phyloP scores from a whole-genome alignment of 2,888 invertebrate species.

The Bimastos eiseni region DNA sequence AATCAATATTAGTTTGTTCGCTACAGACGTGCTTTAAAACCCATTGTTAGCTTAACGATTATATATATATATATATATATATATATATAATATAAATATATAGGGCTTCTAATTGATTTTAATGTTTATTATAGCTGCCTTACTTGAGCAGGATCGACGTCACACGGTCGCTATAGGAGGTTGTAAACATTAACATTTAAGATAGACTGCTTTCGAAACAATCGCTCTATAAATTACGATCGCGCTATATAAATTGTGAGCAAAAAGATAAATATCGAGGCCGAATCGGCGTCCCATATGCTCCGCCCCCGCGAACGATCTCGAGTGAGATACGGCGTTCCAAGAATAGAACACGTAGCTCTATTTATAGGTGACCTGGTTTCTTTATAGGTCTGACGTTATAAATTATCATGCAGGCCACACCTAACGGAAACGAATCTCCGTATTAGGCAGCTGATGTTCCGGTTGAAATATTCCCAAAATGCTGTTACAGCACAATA shows the following conservation, averaged over 20 bases:
- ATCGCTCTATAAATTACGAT: neutral
- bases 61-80: too few relatives aligned
- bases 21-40: too few relatives aligned
- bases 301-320: neutral
- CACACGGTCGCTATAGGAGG: too few relatives aligned
- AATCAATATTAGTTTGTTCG: too few relatives aligned
- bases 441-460: constrained; percentile 15
- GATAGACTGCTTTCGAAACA: too few relatives aligned
- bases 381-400: constrained; percentile 22
- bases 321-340: neutral
- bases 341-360: neutral
- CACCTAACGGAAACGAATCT: constrained; percentile 17
- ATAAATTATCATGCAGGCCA: constrained; percentile 25
- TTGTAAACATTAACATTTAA: too few relatives aligned
- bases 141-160: too few relatives aligned
- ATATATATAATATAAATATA: too few relatives aligned
- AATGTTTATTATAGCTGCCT: too few relatives aligned
- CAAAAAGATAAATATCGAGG: neutral
- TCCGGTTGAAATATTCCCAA: neutral
- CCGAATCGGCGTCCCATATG: neutral
- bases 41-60: too few relatives aligned
- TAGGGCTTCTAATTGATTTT: too few relatives aligned
- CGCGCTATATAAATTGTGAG: neutral
- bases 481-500: neutral
- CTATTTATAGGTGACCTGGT: constrained; percentile 21